phyloP scores from a whole-genome alignment of 2,113 vertebrate genomes.

The Myrmecophaga tridactyla region DNA sequence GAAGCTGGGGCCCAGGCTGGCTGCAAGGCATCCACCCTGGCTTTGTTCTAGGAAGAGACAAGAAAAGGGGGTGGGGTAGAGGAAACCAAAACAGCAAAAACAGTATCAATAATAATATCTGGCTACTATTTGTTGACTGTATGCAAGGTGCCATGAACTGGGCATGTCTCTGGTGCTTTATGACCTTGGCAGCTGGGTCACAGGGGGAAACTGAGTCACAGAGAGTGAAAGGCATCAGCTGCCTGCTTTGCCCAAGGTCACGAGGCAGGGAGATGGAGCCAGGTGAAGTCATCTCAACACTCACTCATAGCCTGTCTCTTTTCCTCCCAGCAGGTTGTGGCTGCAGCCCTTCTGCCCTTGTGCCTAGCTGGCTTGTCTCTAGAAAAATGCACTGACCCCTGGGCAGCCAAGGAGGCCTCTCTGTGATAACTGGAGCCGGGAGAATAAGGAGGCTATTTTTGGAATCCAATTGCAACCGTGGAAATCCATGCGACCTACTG shows the following conservation, averaged over 20 bases:
- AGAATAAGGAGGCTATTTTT: conserved; percentile 89
- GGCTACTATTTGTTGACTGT: rapidly evolving
- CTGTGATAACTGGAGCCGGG: conserved; percentile 86
- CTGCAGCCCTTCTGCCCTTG: conserved; percentile 85
- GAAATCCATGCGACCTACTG: conserved; percentile 73
- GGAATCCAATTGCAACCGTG: conserved; percentile 85
- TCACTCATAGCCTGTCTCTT: not conserved
- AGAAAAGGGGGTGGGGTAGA: not conserved
- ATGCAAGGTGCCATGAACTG: rapidly evolving
- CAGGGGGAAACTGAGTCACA: not conserved
- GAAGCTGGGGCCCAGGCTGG: conserved; percentile 2
- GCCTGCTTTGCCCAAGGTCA: rapidly evolving
- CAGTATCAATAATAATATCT: not conserved
- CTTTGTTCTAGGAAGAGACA: not conserved
- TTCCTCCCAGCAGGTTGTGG: conserved; percentile 75
- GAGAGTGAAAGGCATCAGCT: not conserved
- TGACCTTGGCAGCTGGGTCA: not conserved
- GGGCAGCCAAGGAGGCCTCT: conserved; percentile 83
- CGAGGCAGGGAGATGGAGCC: not conserved
- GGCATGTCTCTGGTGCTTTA: not conserved
- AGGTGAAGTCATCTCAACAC: not conserved
- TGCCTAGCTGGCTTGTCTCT: conserved; percentile 83
- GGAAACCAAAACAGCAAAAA: not conserved
- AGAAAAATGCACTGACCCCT: conserved; percentile 90
- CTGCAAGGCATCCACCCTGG: not conserved